These are phyloP conservation scores for Entomobrya multifasciata DNA, from an alignment of 2,888 invertebrate species.

Conservation along the genomic window DNA sequence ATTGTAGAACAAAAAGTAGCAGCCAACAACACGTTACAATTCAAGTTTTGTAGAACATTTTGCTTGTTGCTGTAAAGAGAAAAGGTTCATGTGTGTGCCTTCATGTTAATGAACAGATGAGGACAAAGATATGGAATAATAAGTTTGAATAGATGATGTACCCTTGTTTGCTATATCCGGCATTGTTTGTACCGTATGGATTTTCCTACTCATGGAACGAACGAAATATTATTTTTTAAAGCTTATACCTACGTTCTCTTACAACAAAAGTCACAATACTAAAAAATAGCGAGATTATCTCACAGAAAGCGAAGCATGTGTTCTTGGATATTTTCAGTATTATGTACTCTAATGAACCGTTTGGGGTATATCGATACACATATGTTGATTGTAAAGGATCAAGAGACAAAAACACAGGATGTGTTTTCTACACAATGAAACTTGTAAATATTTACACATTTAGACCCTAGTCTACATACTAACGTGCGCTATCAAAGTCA, in stretches of 20 bases:
- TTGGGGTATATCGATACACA: constrained; percentile 24
- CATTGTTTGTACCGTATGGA: constrained; percentile 6
- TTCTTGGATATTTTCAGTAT: constrained; percentile 34
- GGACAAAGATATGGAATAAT: constrained; percentile 49
- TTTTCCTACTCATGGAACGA: not conserved
- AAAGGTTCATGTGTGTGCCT: not conserved
- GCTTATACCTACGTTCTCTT: no score
- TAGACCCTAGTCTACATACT: no score
- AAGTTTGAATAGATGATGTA: constrained; percentile 41
- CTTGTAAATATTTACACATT: constrained; percentile 32
- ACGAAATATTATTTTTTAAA: not conserved
- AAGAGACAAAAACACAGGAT: constrained; percentile 39
- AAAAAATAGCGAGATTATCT: no score
- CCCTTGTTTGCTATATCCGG: not conserved
- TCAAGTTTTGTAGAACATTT: not conserved
- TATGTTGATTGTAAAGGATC: not conserved
- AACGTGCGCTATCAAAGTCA: constrained; percentile 15
- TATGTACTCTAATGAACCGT: not conserved
- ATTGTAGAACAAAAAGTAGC: not conserved
- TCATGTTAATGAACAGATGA: constrained; percentile 52
- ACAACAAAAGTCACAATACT: no score
- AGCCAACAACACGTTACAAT: constrained; percentile 9
- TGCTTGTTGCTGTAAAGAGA: not conserved
- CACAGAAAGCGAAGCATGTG: no score
- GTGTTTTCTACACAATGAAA: constrained; percentile 30